phyloP scores from a whole-genome alignment of 2,113 vertebrate genomes.

The Amblyopsis rosae region DNA sequence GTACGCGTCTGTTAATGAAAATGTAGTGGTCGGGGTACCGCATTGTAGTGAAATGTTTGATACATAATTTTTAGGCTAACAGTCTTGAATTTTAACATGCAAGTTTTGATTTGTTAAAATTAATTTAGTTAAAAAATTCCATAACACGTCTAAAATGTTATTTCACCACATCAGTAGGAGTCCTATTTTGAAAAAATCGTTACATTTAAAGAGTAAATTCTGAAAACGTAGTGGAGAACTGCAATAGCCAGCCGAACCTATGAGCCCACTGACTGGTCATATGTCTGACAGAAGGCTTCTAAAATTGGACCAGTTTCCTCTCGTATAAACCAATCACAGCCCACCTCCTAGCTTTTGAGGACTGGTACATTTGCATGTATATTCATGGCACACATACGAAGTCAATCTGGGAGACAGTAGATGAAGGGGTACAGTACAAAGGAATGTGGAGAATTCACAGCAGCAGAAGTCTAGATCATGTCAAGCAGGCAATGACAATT shows the following conservation, averaged over 20 bases:
- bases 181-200: too few species aligned
- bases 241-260: not conserved
- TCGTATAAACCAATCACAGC: conserved; percentile 37
- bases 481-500: not conserved
- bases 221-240: not conserved
- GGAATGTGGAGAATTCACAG: not conserved
- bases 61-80: conserved; percentile 19
- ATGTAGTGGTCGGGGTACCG: conserved; percentile 35
- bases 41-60: conserved; percentile 27
- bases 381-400: conserved; percentile 7
- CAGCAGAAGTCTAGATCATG: not conserved
- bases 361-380: conserved; percentile 26
- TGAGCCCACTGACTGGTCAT: conserved; percentile 10
- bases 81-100: conserved; percentile 12
- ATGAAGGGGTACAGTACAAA: conserved; percentile 9
- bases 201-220: not conserved
- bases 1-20: conserved; percentile 53
- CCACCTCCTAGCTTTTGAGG: conserved; percentile 17
- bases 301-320: conserved; percentile 49
- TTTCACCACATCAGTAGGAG: too few species aligned
- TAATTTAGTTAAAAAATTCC: conserved; percentile 15
- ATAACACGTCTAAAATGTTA: conserved; percentile 24
- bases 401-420: not conserved
- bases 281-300: conserved; percentile 44
- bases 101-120: conserved; percentile 3